Evolutionary conservation across 2,888 invertebrate species (phyloP).

Genomic region (Thereva unica): DNA sequence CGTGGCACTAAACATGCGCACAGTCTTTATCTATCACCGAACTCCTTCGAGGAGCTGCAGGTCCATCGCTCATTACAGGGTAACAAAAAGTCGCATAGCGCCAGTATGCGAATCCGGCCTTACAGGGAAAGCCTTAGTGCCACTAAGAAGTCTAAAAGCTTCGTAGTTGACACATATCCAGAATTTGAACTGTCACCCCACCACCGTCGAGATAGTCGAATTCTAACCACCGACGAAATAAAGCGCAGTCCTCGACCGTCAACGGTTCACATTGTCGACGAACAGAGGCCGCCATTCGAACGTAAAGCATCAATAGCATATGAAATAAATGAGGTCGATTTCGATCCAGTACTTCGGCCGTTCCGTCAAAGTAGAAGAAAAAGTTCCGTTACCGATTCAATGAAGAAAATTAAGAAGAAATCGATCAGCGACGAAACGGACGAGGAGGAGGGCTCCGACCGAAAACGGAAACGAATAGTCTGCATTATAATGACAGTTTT

Average conservation of each 20-base stretch:
- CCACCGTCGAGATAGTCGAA: constrained; percentile 53
- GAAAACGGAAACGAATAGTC: constrained; percentile 70
- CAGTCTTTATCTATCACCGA: constrained; percentile 57
- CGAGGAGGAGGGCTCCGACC: constrained; percentile 66
- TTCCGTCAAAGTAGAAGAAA: constrained; percentile 56
- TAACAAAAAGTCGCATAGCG: constrained; percentile 54
- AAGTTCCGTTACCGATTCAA: constrained; percentile 50
- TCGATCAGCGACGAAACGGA: constrained; percentile 59
- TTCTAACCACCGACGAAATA: constrained; percentile 53
- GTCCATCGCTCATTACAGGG: constrained; percentile 54
- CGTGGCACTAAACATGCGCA: constrained; percentile 56
- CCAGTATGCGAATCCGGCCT: constrained; percentile 56
- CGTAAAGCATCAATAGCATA: constrained; percentile 55
- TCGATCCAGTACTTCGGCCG: constrained; percentile 56
- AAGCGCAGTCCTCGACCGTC: constrained; percentile 56
- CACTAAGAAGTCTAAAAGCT: constrained; percentile 59
- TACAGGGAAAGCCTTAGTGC: constrained; percentile 56
- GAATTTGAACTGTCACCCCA: constrained; percentile 57
- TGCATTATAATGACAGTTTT: constrained; percentile 74
- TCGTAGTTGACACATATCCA: constrained; percentile 55
- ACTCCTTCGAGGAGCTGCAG: constrained; percentile 56
- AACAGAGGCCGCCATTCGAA: constrained; percentile 57
- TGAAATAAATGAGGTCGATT: constrained; percentile 56
- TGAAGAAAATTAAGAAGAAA: constrained; percentile 55
- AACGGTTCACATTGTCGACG: constrained; percentile 53